phyloP scores from a whole-genome alignment of 2,888 invertebrate species.

The Copidosoma aretas region DNA sequence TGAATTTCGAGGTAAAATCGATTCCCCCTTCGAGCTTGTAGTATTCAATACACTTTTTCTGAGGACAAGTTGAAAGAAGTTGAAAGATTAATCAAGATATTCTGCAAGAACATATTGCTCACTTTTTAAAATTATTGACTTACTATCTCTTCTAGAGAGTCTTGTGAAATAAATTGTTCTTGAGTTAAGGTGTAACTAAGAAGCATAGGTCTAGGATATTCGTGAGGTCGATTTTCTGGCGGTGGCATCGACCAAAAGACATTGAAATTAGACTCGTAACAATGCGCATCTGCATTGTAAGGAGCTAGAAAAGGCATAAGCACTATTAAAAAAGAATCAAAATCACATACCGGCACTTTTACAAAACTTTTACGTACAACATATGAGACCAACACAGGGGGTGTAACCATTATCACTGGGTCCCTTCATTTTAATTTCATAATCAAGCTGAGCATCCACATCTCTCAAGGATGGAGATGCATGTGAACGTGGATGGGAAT shows the following conservation, averaged over 20 bases:
- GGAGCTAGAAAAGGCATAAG: constrained; percentile 68
- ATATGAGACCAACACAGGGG: constrained; percentile 90
- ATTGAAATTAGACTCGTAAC: constrained; percentile 81
- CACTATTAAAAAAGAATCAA: background rate
- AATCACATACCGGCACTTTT: background rate
- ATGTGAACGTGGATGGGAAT: constrained; percentile 88
- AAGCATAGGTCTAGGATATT: constrained; percentile 91
- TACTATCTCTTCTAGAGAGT: constrained; percentile 83
- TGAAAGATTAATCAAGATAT: too few species aligned
- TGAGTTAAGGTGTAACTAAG: constrained; percentile 85
- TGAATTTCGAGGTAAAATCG: constrained; percentile 73
- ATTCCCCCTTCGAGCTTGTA: constrained; percentile 76
- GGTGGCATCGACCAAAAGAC: constrained; percentile 97
- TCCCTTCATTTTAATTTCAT: constrained; percentile 94
- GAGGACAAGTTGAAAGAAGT: constrained; percentile 42
- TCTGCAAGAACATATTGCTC: background rate
- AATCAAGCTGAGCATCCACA: constrained; percentile 91
- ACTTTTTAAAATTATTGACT: constrained; percentile 38
- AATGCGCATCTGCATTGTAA: constrained; percentile 80
- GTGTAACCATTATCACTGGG: constrained; percentile 89
- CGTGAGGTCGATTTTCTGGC: constrained; percentile 87
- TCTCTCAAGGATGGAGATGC: constrained; percentile 88
- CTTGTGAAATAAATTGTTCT: constrained; percentile 80
- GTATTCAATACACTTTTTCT: constrained; percentile 82
- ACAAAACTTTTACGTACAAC: constrained; percentile 72